Evolutionary conservation across 92 coral and sea anemone species (phyloP), one percentile per base, ranked within the genome.

Genomic region (Ricordea florida): DNA sequence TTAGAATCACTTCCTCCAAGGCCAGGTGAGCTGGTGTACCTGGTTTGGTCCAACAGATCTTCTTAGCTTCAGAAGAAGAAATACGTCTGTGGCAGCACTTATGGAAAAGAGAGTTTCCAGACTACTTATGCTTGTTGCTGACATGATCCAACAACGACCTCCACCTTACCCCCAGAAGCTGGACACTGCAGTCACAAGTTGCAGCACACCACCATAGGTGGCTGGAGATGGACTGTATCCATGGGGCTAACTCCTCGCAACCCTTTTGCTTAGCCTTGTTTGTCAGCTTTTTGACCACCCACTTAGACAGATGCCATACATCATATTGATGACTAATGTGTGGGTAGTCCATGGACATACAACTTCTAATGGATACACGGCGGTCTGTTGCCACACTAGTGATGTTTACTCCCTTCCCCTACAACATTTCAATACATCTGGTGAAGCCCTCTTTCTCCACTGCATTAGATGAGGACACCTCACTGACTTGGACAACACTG

Each of bases 171-270:
- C 67, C 61, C 43, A 78, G 45, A 18, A 78, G 33, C 32, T 79
- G 53, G 15, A 35, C 69, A 79, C 70, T 49, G 9, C 71, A 74
- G 30, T 56, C 36, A 25, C 87, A 81, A 6, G 87, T 62, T 74
- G 82, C 65, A 1, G 76, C 58, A 55, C 83, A 51, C 83, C 83
- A 82, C 87, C 82, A 82, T n/a, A 82, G 71, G 37, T 80, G 81
- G 60, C n/a, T n/a, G n/a, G n/a, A n/a, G n/a, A n/a, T n/a, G n/a
- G n/a, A n/a, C n/a, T n/a, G n/a, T n/a, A n/a, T n/a, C n/a, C n/a
- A n/a, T n/a, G n/a, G n/a, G n/a, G n/a, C n/a, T n/a, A n/a, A n/a
- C n/a, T n/a, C n/a, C n/a, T n/a, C n/a, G n/a, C n/a, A n/a, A n/a
- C n/a, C n/a, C n/a, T n/a, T n/a, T n/a, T n/a, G n/a, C n/a, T n/a